phyloP scores from a whole-genome alignment of 2,888 invertebrate genomes.

The Noctua pronuba region DNA sequence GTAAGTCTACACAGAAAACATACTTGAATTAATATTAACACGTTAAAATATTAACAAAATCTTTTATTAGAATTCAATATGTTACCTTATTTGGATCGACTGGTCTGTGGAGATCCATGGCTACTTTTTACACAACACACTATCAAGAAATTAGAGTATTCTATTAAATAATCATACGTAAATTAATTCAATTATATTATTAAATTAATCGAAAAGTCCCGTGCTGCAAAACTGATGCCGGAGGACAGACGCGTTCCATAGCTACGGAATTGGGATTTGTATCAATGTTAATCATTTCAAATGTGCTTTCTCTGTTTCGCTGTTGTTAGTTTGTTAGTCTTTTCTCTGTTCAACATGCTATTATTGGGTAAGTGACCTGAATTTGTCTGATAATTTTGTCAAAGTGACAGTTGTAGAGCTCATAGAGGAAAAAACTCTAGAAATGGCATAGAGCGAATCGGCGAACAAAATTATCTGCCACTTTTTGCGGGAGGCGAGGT shows the following conservation, averaged over 20 bases:
- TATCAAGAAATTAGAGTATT: constrained; percentile 36
- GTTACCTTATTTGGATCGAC: constrained; percentile 88
- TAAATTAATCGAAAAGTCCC: constrained; percentile 49
- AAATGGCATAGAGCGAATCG: background rate
- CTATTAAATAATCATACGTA: constrained; percentile 43
- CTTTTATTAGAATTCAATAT: constrained; percentile 48
- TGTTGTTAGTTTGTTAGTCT: background rate
- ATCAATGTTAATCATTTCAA: background rate
- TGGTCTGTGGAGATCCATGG: constrained; percentile 88
- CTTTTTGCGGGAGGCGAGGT: background rate
- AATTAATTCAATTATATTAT: constrained; percentile 61
- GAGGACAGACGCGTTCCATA: constrained; percentile 41
- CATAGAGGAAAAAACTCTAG: background rate
- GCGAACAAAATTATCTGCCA: background rate
- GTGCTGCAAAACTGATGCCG: constrained; percentile 45
- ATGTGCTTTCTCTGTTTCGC: constrained; percentile 30
- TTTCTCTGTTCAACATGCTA: constrained; percentile 30
- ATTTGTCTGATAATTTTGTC: constrained; percentile 34
- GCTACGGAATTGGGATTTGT: fast-evolving
- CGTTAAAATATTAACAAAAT: constrained; percentile 45
- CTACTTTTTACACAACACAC: constrained; percentile 51
- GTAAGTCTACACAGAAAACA: constrained; percentile 90
- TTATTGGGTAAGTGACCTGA: background rate
- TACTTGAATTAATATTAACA: constrained; percentile 47
- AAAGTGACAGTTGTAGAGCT: constrained; percentile 40